Evolutionary conservation across 2,113 vertebrate species (phyloP), one percentile per base, ranked within the genome.

Genomic region (Paramisgurnus dabryanus): DNA sequence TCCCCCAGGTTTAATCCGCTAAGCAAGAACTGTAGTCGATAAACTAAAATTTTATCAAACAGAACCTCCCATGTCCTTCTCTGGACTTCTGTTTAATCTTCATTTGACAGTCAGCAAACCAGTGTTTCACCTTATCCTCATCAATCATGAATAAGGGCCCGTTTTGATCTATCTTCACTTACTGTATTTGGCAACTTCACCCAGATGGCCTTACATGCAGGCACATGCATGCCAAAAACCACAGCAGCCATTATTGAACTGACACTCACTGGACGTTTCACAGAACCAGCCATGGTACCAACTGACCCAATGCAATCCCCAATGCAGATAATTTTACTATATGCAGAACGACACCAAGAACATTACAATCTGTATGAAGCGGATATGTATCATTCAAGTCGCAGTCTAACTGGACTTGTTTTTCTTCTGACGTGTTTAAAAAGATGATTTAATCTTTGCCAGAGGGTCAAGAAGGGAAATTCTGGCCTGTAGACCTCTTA

Each of bases 401-500:
- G 40, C 49, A 76, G 47, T 60, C 67, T 45, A 45, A 77, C 65
- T 39, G n/a, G 74, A 63, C 6, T 80, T 70, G 18, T 67, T 58
- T 78, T 78, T 74, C 79, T 57, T 39, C 69, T 82, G 75, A 76
- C 74, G 49, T 68, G 57, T 71, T 63, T 4, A 60, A 43, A 39
- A 75, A 81, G 76, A 81, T 81, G 75, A 81, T 80, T 82, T 70
- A 41, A 69, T 82, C 58, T 60, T 61, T 45, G 13, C 15, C 49
- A 34, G 63, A 58, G 73, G 78, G 78, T 70, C 66, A 74, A 63
- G n/a, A 61, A 27, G 41, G 61, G 76, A 61, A 57, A 66, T 58
- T 74, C 66, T 82, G 75, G 78, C 64, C 70, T 82, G 55, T 79
- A 80, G 80, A 81, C 34, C 68, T 80, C 40, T 58, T 47, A 67